Evolutionary conservation across 2,113 vertebrate genomes (phyloP).

Genomic region (Clarias batrachus): DNA sequence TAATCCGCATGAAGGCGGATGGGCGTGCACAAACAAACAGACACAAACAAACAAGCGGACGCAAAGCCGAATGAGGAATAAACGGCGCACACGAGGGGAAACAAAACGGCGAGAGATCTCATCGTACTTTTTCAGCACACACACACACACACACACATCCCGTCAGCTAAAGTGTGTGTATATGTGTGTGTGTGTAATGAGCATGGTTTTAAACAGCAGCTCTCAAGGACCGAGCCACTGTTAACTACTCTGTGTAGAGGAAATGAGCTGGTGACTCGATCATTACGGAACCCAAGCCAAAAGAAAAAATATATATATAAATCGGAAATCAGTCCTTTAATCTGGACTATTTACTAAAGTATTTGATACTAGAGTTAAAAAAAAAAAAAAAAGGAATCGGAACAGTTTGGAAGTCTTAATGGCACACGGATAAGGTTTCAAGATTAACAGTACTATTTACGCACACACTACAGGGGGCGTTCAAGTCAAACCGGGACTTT

Average conservation of each 20-base stretch:
- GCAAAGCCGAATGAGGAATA: slow-evolving; percentile 54
- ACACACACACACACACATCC: slow-evolving; percentile 19
- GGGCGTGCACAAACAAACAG: slow-evolving; percentile 57
- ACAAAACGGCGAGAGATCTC: slow-evolving; percentile 60
- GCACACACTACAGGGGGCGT: neutral
- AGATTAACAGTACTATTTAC: neutral
- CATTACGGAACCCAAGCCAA: neutral
- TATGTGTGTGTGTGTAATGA: neutral
- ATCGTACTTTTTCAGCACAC: slow-evolving; percentile 46
- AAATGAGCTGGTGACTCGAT: slow-evolving; percentile 20
- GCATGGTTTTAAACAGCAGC: neutral
- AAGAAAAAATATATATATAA: no score
- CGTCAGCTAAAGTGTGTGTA: neutral
- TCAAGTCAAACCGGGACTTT: no score
- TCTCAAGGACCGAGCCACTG: neutral
- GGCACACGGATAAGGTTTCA: neutral
- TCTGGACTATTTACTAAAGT: neutral
- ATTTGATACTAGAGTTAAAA: neutral
- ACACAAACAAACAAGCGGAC: slow-evolving; percentile 58
- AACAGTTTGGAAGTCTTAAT: neutral
- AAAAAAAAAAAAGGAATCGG: neutral
- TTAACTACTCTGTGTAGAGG: slow-evolving; percentile 14
- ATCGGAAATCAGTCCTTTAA: neutral
- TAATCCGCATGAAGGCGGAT: slow-evolving; percentile 58
- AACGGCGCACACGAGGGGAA: slow-evolving; percentile 52